Base-by-base conservation (phyloP, 2,888 invertebrate species). In the Agapostemon virescens region DNA sequence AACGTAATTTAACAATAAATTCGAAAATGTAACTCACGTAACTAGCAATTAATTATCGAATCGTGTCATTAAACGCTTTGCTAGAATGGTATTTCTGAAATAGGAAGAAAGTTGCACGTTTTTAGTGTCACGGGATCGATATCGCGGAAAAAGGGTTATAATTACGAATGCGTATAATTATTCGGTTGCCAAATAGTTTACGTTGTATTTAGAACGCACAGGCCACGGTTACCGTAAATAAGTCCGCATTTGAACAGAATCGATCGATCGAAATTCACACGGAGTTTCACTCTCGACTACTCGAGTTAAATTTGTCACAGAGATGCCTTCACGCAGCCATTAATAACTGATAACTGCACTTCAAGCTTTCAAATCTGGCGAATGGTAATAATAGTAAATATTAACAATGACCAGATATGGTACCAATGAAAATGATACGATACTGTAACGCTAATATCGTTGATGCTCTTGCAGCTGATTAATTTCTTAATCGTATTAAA, bases 291-390 rank as follows among this genome's bases (percentile, higher is more conserved):
- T 55, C 55, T 55, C 55, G 30, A 61, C 20, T 11, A 20, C 7
- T 20, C 9, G 58, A 17, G 58, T 61, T 61, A 61, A 61, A 61
- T 61, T 61, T 33, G 58, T 63, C 63, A 36, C 33, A 36, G 63
- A 36, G 36, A 63, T 63, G 20, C 36, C 36, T 63, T 63, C 36
- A 33, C 20, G n/a, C 20, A 36, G n/a, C n/a, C n/a, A 36, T 63
- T 63, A 63, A 63, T 63, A 36, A 63, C 36, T 36, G n/a, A 63
- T 63, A 36, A n/a, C 33, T 36, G 20, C 20, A 13, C n/a, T 36
- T 36, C 63, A 36, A 63, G 20, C n/a, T 63, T 63, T 63, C 36
- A 36, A 4, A 63, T 36, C 20, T 13, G 5, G n/a, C 63, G n/a
- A 63, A 36, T 36, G n/a, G 13, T 36, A 36, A 63, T 38, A 33